Base-by-base conservation (phyloP, 2,888 invertebrate genomes). In the Nemurella pictetii region DNA sequence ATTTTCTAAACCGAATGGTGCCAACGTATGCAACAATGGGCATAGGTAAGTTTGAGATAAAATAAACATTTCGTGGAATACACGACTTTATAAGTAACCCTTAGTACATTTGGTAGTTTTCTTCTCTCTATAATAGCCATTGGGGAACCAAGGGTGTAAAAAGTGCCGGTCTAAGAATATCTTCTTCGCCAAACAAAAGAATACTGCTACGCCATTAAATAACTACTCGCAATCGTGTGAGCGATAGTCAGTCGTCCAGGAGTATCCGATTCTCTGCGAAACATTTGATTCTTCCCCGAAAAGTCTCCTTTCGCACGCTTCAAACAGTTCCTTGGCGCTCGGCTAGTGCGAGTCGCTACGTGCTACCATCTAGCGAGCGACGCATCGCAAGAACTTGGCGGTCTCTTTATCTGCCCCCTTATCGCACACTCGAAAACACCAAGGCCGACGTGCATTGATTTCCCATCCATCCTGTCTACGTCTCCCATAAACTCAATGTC, bases 1-100 rank as follows among this genome's bases (percentile, higher is more conserved):
- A 85, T 77, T 82, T 82, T 30, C 29, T 36, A 83, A 77, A 36
- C 27, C 85, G 83, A 35, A 85, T 85, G 85, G 80, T 85, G 80
- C 85, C 85, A 27, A 75, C 85, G 25, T 85, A 83, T 26, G 75
- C 85, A 9, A 84, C 36, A 2, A 85, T 85, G 85, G 85, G 85
- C 83, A 81, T 85, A 30, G 85, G 85, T 85, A 80, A 85, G 85
- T 77, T 78, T n/a, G 4, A 29, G 55, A 55, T 2, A 7, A 15
- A 55, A 20, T 3, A 55, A 55, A 55, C 3, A 12, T 55, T 15
- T 20, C 20, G 12, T 12, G 20, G 55, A 20, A 5, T 32, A 3
- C 9, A 32, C 32, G 12, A 20, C 55, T 55, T 55, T 20, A 55
- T 15, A 12, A 12, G 55, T 2, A 55, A 55, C 1, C 9, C 55